A percentile compares a stretch with the other conserved stretches of the same genome.
phyloP scores from a whole-genome alignment of 2,888 invertebrate species.

The Catotricha subobsoleta region DNA sequence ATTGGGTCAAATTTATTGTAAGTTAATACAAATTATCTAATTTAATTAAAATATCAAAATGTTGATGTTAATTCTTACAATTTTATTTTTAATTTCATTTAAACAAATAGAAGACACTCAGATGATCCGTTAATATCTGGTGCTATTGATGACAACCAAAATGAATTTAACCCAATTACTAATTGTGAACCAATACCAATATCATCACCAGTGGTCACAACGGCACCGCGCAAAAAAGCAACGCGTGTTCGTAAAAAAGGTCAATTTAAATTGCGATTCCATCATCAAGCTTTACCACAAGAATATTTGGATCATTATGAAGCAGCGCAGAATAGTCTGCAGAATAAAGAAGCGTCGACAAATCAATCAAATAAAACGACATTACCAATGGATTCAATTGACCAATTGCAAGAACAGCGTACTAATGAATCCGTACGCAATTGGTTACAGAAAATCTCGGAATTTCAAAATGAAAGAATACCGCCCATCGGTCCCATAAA shows the following conservation, averaged over 20 bases:
- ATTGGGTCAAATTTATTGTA: slow-evolving; percentile 11
- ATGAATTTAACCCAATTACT: slow-evolving; percentile 8
- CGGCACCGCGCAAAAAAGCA: slow-evolving; percentile 8
- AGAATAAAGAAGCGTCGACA: slow-evolving; percentile 14
- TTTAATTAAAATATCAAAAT: background rate
- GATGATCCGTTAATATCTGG: slow-evolving; percentile 30
- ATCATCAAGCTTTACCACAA: slow-evolving; percentile 60
- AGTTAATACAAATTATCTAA: background rate
- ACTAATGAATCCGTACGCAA: slow-evolving; percentile 48
- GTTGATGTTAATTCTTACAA: background rate
- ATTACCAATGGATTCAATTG: background rate
- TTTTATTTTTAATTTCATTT: background rate
- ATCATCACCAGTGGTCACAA: background rate
- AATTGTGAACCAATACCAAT: slow-evolving; percentile 13
- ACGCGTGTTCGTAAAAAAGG: slow-evolving; percentile 23
- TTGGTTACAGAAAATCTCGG: slow-evolving; percentile 58
- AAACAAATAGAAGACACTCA: slow-evolving; percentile 15
- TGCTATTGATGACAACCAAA: slow-evolving; percentile 17
- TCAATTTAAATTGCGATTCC: slow-evolving; percentile 58
- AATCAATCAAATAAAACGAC: background rate
- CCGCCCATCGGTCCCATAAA: slow-evolving; percentile 9
- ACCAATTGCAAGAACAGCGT: slow-evolving; percentile 1
- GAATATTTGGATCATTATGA: slow-evolving; percentile 66
- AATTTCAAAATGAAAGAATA: slow-evolving; percentile 41
- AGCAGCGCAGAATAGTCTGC: slow-evolving; percentile 43